These are phyloP conservation scores for Tenrec ecaudatus DNA, from an alignment of 2,113 vertebrate species.

Conservation along the genomic window DNA sequence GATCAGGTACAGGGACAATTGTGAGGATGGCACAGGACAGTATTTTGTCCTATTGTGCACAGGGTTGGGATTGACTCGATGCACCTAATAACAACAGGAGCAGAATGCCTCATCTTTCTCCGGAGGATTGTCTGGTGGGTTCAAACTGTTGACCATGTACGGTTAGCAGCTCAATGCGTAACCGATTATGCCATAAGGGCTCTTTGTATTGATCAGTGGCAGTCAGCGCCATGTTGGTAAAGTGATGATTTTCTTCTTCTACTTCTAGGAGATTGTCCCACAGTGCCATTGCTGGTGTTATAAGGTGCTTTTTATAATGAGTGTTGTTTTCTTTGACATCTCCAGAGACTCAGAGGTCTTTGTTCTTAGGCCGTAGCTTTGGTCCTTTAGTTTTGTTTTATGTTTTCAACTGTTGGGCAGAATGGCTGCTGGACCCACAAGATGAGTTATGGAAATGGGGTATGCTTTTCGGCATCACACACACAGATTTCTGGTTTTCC, in stretches of 20 bases:
- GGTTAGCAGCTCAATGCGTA: no score
- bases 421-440: background rate
- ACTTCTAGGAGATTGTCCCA: background rate
- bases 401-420: conserved; percentile 57
- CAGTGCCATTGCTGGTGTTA: background rate
- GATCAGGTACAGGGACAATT: no score
- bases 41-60: no score
- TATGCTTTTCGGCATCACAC: conserved; percentile 11
- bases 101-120: no score
- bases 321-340: background rate
- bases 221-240: conserved; percentile 1
- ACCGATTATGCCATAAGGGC: no score
- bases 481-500: conserved; percentile 64
- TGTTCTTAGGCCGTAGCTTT: background rate
- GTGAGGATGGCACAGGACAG: no score
- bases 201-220: background rate
- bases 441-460: conserved; percentile 53
- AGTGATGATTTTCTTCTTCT: background rate
- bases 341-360: background rate
- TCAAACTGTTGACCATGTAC: no score
- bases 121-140: no score
- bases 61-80: no score
- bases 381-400: background rate
- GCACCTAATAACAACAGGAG: no score
- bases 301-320: background rate